Conservation (phyloP, 2,797 vertebrate species). For the Ctenopoma kingsleyae region DNA sequence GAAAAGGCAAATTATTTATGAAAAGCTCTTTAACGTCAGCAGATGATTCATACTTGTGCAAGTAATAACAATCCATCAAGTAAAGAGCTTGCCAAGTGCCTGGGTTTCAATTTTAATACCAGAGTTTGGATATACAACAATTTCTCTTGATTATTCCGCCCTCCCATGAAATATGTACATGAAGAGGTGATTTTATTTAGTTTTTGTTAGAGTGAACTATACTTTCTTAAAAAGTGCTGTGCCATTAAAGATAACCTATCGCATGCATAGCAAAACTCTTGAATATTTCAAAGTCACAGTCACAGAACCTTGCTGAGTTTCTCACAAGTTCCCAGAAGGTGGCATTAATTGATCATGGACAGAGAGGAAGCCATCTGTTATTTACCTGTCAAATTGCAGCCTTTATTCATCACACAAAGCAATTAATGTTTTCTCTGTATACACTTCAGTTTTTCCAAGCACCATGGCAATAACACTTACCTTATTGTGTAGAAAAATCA, state of each 20-base stretch:
- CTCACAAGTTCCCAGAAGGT: conserved; percentile 19
- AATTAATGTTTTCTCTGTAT: conserved; percentile 46
- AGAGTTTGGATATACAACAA: conserved; percentile 62
- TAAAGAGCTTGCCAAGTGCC: conserved; percentile 70
- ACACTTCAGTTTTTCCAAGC: conserved; percentile 12
- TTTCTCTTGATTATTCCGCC: conserved; percentile 69
- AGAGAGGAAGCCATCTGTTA: conserved; percentile 42
- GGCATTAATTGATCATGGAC: conserved; percentile 48
- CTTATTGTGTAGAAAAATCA: conserved; percentile 36
- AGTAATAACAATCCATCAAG: conserved; percentile 80
- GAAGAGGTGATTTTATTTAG: conserved; percentile 50
- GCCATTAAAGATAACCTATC: conserved; percentile 24
- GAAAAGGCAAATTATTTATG: conserved; percentile 79
- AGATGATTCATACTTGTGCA: conserved; percentile 70
- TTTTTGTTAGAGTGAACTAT: conserved; percentile 25
- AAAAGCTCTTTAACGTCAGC: conserved; percentile 77
- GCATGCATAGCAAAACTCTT: conserved; percentile 25
- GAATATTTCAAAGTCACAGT: conserved; percentile 29
- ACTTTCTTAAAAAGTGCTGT: conserved; percentile 29
- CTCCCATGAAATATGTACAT: conserved; percentile 58
- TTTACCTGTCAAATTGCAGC: conserved; percentile 46
- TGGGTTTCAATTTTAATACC: conserved; percentile 73
- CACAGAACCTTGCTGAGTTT: conserved; percentile 10
- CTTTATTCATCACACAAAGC: conserved; percentile 54
- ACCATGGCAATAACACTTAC: conserved; percentile 21